These are phyloP conservation scores for Sphaerophoria taeniata DNA, from an alignment of 2,888 invertebrate species.

Conservation along the genomic window DNA sequence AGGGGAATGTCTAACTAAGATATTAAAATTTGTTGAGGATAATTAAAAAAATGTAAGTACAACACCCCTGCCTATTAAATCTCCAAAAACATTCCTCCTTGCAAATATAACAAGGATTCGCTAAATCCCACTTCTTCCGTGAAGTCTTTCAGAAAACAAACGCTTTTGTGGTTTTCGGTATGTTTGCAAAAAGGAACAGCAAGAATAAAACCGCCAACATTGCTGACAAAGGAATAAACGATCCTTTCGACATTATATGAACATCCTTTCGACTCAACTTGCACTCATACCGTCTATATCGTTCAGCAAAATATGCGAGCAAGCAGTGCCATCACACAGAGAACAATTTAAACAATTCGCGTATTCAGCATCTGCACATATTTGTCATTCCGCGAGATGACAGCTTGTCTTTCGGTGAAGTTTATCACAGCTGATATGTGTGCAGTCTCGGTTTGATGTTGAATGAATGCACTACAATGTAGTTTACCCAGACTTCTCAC, in stretches of 20 bases:
- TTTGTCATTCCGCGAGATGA: constrained; percentile 34
- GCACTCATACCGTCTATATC: not conserved
- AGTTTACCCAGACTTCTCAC: not conserved
- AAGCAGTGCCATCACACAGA: not conserved
- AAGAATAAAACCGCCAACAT: constrained; percentile 10
- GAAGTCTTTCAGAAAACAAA: no score
- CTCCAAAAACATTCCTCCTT: no score
- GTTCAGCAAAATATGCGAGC: not conserved
- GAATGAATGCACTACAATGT: constrained; percentile 16
- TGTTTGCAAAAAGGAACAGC: not conserved
- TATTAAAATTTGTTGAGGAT: no score
- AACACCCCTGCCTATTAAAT: no score
- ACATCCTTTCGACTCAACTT: not conserved
- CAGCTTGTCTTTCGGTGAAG: constrained; percentile 33
- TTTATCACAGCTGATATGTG: constrained; percentile 29
- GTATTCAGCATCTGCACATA: constrained; percentile 22
- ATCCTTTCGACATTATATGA: not conserved
- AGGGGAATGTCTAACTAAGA: no score
- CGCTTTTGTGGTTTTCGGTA: no score
- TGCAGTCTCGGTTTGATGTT: constrained; percentile 3
- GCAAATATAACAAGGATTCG: no score
- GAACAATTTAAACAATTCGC: constrained; percentile 33
- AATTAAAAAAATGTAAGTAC: no score
- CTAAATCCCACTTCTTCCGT: no score
- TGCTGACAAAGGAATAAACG: constrained; percentile 21